phyloP scores from a whole-genome alignment of 2,113 vertebrate species.

The Chlorodrepanis virens region DNA sequence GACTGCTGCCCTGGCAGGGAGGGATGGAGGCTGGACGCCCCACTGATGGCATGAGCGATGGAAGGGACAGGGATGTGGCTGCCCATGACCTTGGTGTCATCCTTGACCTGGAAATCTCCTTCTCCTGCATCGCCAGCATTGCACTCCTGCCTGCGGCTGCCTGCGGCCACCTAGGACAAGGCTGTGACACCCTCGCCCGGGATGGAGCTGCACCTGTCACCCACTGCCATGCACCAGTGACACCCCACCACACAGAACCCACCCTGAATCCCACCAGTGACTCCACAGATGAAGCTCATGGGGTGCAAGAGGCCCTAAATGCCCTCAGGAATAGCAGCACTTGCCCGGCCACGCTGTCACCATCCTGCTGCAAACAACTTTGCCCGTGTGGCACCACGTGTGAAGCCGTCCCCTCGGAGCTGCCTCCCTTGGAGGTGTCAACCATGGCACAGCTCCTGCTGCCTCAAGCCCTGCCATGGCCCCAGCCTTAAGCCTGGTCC shows the following conservation, averaged over 20 bases:
- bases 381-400: accelerated
- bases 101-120: slow-evolving; percentile 66
- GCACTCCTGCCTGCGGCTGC: neutral
- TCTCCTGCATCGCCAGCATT: neutral
- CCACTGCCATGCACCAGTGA: accelerated
- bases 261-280: neutral
- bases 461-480: neutral
- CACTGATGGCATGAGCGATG: neutral
- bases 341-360: accelerated
- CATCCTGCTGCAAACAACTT: neutral
- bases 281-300: accelerated
- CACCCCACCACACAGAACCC: neutral
- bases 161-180: neutral
- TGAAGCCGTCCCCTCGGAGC: accelerated
- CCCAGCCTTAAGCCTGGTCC: neutral
- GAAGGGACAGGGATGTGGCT: neutral
- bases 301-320: neutral
- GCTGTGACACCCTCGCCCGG: neutral
- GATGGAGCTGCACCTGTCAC: neutral
- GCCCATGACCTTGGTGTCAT: slow-evolving; percentile 41
- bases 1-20: neutral
- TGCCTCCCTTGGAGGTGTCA: neutral
- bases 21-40: neutral
- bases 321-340: accelerated
- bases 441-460: neutral